Base-by-base conservation (phyloP, 2,113 vertebrate species). In the Garra rufa region DNA sequence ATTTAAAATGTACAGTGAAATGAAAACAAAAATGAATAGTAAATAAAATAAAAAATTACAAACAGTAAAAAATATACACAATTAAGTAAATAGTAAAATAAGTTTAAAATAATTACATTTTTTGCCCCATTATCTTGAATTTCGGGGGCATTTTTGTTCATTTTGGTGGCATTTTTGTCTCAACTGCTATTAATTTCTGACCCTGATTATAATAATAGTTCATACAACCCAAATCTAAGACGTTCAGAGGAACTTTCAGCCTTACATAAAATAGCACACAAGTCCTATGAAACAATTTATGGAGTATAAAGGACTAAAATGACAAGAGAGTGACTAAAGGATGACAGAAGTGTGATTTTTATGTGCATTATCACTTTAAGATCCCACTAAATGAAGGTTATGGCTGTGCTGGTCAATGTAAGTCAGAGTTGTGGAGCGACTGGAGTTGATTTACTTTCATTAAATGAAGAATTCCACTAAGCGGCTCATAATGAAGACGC, bases 371-470 rank as follows among this genome's bases (percentile, higher is more conserved):
- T 19, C 28, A 9, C 28, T 34, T 67, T 9, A 34, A 30, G 7
- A 38, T 1, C 63, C 4, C 8, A 38, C 30, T 38, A 67, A 9
- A 65, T 52, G 17, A 17, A 7, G 50, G 50, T 52, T n/a, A 34
- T 34, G 34, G 34, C 3, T 34, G 34, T 3, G 34, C 5, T 14
- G 59, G 24, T 63, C 11, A 13, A 83, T 65, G 55, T 75, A 80
- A 76, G 88, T 84, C 59, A 52, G 52, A 52, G 77, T 67, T 73
- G 46, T 87, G 88, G 87, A 81, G 81, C 89, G 17, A 74, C 78
- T 88, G 82, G 74, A 90, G 77, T n/a, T 61, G n/a, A 87, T 89
- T 86, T 80, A 50, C 63, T 84, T 89, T 89, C 86, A 90, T 92
- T 92, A 89, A 85, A 70, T 46, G 34, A 74, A 88, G 76, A 78